Evolutionary conservation across 2,888 invertebrate genomes (phyloP).

Genomic region (Drosophila koepferae): DNA sequence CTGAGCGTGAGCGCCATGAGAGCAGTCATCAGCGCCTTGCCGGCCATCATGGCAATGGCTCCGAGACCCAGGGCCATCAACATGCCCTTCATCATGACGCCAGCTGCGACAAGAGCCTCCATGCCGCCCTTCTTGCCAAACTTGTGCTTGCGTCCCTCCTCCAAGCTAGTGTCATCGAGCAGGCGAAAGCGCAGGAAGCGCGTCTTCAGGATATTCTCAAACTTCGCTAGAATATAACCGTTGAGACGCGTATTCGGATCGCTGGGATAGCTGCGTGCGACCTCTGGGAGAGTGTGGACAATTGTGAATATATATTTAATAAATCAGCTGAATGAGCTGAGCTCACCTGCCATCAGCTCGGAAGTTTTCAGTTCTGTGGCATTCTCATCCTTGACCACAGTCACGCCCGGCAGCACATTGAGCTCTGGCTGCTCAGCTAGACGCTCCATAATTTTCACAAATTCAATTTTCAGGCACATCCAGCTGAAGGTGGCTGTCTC

Average conservation of each 20-base stretch:
- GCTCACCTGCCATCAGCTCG: constrained; percentile 88
- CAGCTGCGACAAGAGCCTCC: constrained; percentile 87
- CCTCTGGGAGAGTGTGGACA: constrained; percentile 84
- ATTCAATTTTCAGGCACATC: constrained; percentile 92
- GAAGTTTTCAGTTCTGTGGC: constrained; percentile 87
- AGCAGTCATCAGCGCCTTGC: constrained; percentile 93
- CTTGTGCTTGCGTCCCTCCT: constrained; percentile 87
- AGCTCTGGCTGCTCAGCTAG: constrained; percentile 89
- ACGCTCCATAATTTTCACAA: constrained; percentile 91
- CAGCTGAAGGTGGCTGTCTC: constrained; percentile 87
- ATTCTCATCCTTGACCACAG: constrained; percentile 89
- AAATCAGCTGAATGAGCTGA: no score
- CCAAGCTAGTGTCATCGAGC: constrained; percentile 87
- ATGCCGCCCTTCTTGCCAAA: constrained; percentile 86
- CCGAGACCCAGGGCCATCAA: constrained; percentile 91
- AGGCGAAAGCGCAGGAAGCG: constrained; percentile 91
- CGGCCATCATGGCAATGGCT: constrained; percentile 91
- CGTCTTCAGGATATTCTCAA: constrained; percentile 90
- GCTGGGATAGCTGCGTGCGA: constrained; percentile 91
- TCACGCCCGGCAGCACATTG: constrained; percentile 90
- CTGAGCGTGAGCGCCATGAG: constrained; percentile 92
- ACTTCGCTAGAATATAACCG: constrained; percentile 90
- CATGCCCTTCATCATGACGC: constrained; percentile 90
- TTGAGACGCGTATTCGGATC: constrained; percentile 92
- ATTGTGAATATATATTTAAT: background rate